These are phyloP conservation scores for Etheostoma perlongum DNA, from an alignment of 2,797 vertebrate genomes.

Conservation along the genomic window DNA sequence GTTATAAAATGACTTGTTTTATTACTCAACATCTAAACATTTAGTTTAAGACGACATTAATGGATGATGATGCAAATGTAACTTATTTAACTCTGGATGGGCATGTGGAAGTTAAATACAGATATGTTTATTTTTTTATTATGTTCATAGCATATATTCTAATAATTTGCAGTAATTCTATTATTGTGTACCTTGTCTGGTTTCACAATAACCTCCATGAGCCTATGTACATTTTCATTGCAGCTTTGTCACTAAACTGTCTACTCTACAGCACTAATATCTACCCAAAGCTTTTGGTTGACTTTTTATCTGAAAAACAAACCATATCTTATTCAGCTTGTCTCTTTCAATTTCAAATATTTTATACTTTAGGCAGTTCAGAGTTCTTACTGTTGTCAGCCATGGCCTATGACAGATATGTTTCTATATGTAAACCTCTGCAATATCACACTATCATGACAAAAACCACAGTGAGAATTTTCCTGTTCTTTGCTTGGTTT, in stretches of 20 bases:
- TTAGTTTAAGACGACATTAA: background rate
- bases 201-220: too few species aligned
- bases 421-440: slow-evolving; percentile 25
- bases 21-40: too few species aligned
- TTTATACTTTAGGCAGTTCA: too few species aligned
- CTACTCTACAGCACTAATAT: slow-evolving; percentile 26
- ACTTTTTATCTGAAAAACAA: slow-evolving; percentile 43
- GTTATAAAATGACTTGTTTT: background rate
- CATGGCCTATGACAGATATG: slow-evolving; percentile 51
- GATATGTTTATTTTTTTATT: too few species aligned
- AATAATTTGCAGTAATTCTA: background rate
- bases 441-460: too few species aligned
- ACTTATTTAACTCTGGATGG: too few species aligned
- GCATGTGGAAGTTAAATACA: too few species aligned
- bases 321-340: slow-evolving; percentile 44
- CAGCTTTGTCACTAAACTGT: too few species aligned
- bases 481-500: background rate
- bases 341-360: slow-evolving; percentile 11
- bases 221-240: too few species aligned
- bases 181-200: too few species aligned
- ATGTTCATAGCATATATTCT: background rate
- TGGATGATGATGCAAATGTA: background rate
- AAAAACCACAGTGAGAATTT: slow-evolving; percentile 12
- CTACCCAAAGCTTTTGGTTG: slow-evolving; percentile 42
- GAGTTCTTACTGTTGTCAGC: slow-evolving; percentile 24